Evolutionary conservation across 2,888 invertebrate genomes (phyloP).

Genomic region (Morpho deidamia): DNA sequence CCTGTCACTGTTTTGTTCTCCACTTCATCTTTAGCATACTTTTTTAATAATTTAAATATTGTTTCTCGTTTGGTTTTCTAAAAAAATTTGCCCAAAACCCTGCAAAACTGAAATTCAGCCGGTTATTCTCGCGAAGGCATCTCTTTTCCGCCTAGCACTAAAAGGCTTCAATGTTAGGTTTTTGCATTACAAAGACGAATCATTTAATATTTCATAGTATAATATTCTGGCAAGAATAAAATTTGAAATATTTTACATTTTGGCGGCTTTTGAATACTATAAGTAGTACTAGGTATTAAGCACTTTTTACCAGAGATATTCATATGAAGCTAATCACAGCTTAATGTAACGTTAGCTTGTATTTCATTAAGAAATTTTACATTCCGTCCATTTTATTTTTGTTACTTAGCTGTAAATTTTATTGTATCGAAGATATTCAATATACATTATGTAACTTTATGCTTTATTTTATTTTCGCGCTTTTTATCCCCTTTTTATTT

Average conservation of each 20-base stretch:
- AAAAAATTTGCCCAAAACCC: no score
- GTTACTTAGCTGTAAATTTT: conserved; percentile 71
- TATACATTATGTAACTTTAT: conserved; percentile 60
- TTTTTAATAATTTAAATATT: no score
- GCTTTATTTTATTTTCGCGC: conserved; percentile 50
- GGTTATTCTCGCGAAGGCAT: no score
- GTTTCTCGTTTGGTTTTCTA: no score
- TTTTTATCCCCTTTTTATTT: conserved; percentile 16
- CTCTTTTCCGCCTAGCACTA: no score
- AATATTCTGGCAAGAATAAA: conserved; percentile 1
- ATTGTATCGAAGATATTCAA: conserved; percentile 59
- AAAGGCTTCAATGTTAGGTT: conserved; percentile 1
- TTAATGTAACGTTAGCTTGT: conserved; percentile 37
- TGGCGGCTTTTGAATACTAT: not conserved
- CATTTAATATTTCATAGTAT: conserved; percentile 10
- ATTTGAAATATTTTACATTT: not conserved
- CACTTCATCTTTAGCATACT: no score
- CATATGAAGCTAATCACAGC: conserved; percentile 17
- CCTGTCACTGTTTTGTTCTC: no score
- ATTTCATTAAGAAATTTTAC: conserved; percentile 63
- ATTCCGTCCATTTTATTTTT: conserved; percentile 75
- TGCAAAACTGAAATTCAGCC: no score
- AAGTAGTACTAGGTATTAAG: conserved; percentile 4
- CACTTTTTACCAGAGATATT: conserved; percentile 18
- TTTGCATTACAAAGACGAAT: conserved; percentile 20